Evolutionary conservation across 2,797 vertebrate genomes (phyloP).

Genomic region (Strix occidentalis): DNA sequence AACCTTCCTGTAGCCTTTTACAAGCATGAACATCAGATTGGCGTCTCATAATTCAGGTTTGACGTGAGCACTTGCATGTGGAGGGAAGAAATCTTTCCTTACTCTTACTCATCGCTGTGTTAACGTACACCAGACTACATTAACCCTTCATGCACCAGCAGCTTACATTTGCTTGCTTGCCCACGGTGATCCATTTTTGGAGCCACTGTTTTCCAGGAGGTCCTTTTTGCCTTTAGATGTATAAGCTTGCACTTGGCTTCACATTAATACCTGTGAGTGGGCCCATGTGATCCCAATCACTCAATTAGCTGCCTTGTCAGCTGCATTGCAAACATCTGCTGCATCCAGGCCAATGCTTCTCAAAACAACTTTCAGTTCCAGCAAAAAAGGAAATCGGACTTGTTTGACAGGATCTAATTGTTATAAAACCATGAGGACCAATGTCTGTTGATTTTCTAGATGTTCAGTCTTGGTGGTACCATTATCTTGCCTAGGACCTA

Average conservation of each 20-base stretch:
- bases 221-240: not conserved
- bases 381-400: not conserved
- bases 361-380: not conserved
- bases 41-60: not conserved
- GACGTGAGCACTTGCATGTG: not conserved
- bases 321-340: not conserved
- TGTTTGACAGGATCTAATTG: not conserved
- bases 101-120: not conserved
- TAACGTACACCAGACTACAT: not conserved
- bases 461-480: not conserved
- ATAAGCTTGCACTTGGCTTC: not conserved
- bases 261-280: not conserved
- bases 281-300: not conserved
- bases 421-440: not conserved
- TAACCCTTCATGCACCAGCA: not conserved
- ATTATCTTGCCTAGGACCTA: not conserved
- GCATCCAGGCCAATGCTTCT: not conserved
- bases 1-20: not conserved
- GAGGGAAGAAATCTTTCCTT: not conserved
- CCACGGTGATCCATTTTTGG: not conserved
- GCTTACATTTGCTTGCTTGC: not conserved
- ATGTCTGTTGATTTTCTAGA: not conserved
- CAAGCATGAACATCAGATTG: not conserved
- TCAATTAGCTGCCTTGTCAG: not conserved
- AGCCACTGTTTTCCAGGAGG: not conserved